Base-by-base conservation (phyloP, 2,797 vertebrate species). In the Odontamblyopus rebecca region DNA sequence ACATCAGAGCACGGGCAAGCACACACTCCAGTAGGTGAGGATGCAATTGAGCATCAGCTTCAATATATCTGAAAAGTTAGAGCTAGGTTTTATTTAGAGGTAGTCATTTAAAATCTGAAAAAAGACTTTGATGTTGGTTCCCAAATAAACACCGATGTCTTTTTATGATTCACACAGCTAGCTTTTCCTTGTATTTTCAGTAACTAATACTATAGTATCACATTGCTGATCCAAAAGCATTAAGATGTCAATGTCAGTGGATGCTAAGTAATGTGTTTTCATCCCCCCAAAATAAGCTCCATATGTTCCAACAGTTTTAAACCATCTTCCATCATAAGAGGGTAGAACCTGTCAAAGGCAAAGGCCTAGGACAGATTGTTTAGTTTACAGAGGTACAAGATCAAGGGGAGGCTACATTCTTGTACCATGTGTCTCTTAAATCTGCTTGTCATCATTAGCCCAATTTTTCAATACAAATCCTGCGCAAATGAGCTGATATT, bases 241-340 rank as follows among this genome's bases (percentile, higher is more conserved):
- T 77, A 78, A 73, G 54, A 71, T 74, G 75, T 79, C 79, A 82
- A 38, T 68, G 64, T 70, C 41, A 2, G 66, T 51, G 63, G 69
- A 68, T 60, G 51, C 19, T 66, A 74, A 81, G 64, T 72, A 54
- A 79, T 72, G 51, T 19, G 57, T 72, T 77, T 77, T 79, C 74
- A 74, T 80, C 72, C 32, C 70, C 71, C 70, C 57, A 32, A 19
- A 69, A 67, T 53, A 53, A 69, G n/a, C 23, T 48, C 6, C 54
- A 30, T 38, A 12, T 73, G 48, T 30, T 69, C 61, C 9, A 26
- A 69, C 23, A 56, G 13, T 35, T 72, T 8, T 4, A 23, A 65
- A 38, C 44, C 5, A 23, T 26, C 23, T 69, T 50, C 15, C 4
- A 41, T 8, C 50, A 54, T 15, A 53, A 18, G 41, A 6, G 23